Conservation (phyloP, 2,888 invertebrate genomes). For the Troides aeacus region DNA sequence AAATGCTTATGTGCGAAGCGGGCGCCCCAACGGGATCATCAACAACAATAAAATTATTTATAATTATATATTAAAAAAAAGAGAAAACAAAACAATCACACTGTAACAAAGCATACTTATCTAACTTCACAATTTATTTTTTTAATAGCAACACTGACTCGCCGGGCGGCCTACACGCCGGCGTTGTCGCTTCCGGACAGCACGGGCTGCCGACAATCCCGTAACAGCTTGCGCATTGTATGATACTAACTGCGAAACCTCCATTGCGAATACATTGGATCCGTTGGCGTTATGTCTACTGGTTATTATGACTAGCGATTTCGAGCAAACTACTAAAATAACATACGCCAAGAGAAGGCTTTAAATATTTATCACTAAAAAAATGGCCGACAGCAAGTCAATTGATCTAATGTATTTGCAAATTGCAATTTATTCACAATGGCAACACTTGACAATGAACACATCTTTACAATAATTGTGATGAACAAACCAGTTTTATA, state of each 20-base stretch:
- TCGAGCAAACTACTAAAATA: neutral
- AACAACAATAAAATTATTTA: conserved; percentile 57
- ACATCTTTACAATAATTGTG: neutral
- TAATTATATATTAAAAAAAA: conserved; percentile 42
- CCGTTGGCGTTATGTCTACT: neutral
- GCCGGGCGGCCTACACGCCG: neutral
- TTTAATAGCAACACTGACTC: conserved; percentile 30
- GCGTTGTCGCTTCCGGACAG: neutral
- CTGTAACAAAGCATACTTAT: conserved; percentile 42
- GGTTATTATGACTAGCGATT: neutral
- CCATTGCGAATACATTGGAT: neutral
- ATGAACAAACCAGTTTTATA: neutral
- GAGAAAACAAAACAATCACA: conserved; percentile 51
- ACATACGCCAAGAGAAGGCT: neutral
- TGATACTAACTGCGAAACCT: neutral
- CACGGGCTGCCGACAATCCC: neutral
- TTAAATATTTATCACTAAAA: neutral
- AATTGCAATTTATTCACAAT: conserved; percentile 1
- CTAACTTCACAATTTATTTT: conserved; percentile 35
- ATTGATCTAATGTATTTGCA: conserved; percentile 5
- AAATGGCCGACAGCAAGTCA: neutral
- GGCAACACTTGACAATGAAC: neutral
- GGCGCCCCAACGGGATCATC: conserved; percentile 36
- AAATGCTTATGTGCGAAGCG: conserved; percentile 23
- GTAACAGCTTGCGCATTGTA: neutral